Conservation (phyloP, 1,140 invertebrate genomes). For the Coelopa frigida region DNA sequence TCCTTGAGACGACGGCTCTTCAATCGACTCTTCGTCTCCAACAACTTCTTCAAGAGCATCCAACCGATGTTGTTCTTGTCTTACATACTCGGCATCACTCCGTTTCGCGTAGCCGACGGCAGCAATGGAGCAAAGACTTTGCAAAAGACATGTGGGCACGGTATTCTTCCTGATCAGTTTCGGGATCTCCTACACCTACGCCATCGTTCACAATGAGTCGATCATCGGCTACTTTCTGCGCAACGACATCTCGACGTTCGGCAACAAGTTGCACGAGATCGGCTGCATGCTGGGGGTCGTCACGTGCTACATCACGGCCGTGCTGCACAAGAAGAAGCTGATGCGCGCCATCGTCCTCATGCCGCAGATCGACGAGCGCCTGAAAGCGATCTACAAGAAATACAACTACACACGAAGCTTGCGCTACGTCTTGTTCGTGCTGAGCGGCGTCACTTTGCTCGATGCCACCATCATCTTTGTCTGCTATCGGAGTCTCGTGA, state of each 20-base stretch:
- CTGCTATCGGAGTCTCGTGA: not conserved
- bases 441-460: not conserved
- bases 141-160: constrained; percentile 32
- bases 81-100: constrained; percentile 30
- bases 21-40: constrained; percentile 13
- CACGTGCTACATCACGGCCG: constrained; percentile 27
- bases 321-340: constrained; percentile 26
- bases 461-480: not conserved
- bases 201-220: constrained; percentile 28
- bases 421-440: constrained; percentile 10
- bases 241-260: constrained; percentile 31
- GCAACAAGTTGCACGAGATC: constrained; percentile 33
- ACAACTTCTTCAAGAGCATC: constrained; percentile 35
- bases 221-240: constrained; percentile 35
- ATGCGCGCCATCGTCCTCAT: constrained; percentile 26
- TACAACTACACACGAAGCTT: constrained; percentile 34
- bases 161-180: constrained; percentile 26
- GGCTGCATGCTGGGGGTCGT: constrained; percentile 28
- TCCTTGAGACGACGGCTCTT: not conserved
- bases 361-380: constrained; percentile 27
- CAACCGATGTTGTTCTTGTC: constrained; percentile 33
- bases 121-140: constrained; percentile 31
- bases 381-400: constrained; percentile 23
- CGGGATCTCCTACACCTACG: constrained; percentile 30
- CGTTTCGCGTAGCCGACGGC: constrained; percentile 27